Evolutionary conservation across 2,797 vertebrate species (phyloP), one percentile per base, ranked within the genome.

Genomic region (Melanotaenia maccullochi): DNA sequence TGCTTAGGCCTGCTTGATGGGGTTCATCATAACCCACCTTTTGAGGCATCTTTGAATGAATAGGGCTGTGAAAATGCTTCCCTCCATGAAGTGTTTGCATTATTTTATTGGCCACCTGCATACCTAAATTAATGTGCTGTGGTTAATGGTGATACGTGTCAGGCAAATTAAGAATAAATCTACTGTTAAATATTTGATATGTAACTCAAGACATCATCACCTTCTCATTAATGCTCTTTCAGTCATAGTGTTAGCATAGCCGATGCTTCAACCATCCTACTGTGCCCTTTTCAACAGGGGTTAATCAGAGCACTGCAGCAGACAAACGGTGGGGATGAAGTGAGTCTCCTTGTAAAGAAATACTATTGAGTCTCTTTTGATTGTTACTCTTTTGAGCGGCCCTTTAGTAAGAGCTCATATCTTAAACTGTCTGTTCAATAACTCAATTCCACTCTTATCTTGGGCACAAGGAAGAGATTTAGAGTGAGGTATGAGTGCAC

Each of bases 381-480:
- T 85, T 88, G 73, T 85, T 75, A 30, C 81, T 82, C 62, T 73
- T 85, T 72, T 84, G 83, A 87, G 79, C 30, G 16, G 8, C 79
- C 71, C 71, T 92, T 92, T 70, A 89, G 88, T 13, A n/a, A 67
- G 75, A 82, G 92, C 89, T 91, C 91, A 90, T 92, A 92, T 93
- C 90, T 93, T 89, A 91, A 93, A 89, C 78, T 83, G 69, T 68
- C 87, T 76, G 72, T 87, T 92, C 92, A 83, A 92, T 94, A 93
- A 92, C 91, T 94, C 92, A 90, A 89, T 93, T 92, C 87, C 64
- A n/a, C 59, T 86, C 90, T 93, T 92, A 93, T 93, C 92, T 87
- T 42, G 3, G 71, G 84, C 87, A 84, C 82, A 84, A 72, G 86
- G 80, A 78, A 62, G 81, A 91, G 90, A 92, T 94, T 93, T 91